Evolutionary conservation across 2,888 invertebrate species (phyloP), one percentile per base, ranked within the genome.

Genomic region (Liopterus haemorrhoidalis): DNA sequence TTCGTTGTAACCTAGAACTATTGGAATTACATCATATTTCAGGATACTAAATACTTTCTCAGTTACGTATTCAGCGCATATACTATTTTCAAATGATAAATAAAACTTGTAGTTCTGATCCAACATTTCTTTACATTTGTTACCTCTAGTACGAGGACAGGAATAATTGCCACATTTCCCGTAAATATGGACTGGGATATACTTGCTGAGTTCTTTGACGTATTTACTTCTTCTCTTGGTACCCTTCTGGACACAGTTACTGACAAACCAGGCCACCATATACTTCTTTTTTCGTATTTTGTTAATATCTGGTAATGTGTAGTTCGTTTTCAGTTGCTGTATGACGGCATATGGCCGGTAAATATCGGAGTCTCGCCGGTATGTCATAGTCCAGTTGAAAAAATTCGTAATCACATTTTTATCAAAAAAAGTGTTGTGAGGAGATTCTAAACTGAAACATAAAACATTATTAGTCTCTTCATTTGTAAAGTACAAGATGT

Each of bases 171-270:
- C 80, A 58, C 83, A 84, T 1, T 57, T 58, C 8, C 82, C 82
- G 56, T 70, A 81, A 11, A 81, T 68, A 58, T 81, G 80, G 9
- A 82, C 73, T 1, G 66, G 53, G n/a, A 84, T 72, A 57, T 74
- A 66, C 48, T 72, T 70, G 32, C 70, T 65, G 30, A 86, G 60
- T 47, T 72, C 74, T 40, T 60, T 44, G 4, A 67, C 69, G 40
- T 73, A 61, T 9, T 60, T 38, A 48, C 71, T 68, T n/a, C 78
- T 65, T n/a, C 60, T 56, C 44, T 74, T 74, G 4, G 60, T 49
- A 3, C 43, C 43, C 11, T 8, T 21, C 2, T 36, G 36, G 9
- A 18, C 5, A 16, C 43, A 43, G 14, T 43, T 43, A 15, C 43
- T 43, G 6, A 74, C 73, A 52, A 76, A 71, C 78, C 77, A 78